Conservation (phyloP, 2,797 vertebrate species). For the Poeciliopsis turneri region DNA sequence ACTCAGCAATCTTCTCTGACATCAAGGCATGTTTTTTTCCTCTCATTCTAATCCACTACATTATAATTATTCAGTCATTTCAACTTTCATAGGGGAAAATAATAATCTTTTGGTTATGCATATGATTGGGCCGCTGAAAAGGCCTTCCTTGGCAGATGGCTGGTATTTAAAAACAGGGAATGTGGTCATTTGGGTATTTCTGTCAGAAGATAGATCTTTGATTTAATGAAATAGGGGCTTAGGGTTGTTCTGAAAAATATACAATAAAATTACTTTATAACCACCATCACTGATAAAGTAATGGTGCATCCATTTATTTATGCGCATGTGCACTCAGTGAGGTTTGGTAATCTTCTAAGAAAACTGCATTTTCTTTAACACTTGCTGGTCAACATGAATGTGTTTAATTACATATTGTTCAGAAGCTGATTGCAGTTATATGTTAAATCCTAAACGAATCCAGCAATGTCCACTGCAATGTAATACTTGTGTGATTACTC, state of each 20-base stretch:
- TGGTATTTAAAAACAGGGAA: constrained; percentile 71
- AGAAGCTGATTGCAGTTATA: constrained; percentile 45
- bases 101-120: constrained; percentile 83
- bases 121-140: constrained; percentile 77
- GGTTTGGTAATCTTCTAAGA: constrained; percentile 14
- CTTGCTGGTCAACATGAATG: constrained; percentile 34
- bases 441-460: constrained; percentile 34
- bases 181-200: constrained; percentile 77
- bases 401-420: constrained; percentile 45
- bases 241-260: constrained; percentile 60
- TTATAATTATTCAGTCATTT: constrained; percentile 86
- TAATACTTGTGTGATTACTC: constrained; percentile 20
- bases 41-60: constrained; percentile 83
- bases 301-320: constrained; percentile 24
- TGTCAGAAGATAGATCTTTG: constrained; percentile 75
- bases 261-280: constrained; percentile 72
- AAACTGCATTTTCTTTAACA: constrained; percentile 27
- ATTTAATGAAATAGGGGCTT: constrained; percentile 77
- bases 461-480: constrained; percentile 27
- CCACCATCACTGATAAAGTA: constrained; percentile 55
- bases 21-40: constrained; percentile 78
- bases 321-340: not conserved
- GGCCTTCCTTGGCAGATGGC: constrained; percentile 77
- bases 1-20: constrained; percentile 84
- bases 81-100: constrained; percentile 77